phyloP scores from a whole-genome alignment of 2,797 vertebrate genomes.

The Tragopan temminckii region DNA sequence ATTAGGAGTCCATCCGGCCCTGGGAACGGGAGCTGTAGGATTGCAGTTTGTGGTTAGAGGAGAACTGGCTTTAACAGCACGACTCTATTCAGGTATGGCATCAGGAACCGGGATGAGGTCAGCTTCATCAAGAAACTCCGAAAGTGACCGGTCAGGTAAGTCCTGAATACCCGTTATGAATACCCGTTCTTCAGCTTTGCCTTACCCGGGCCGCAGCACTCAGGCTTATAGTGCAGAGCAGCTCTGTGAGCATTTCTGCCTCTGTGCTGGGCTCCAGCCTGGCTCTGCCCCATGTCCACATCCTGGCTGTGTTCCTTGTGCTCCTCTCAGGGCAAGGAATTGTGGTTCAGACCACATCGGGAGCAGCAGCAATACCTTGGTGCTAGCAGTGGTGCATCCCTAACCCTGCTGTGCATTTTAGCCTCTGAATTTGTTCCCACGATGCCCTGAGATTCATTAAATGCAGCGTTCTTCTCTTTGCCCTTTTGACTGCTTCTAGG shows the following conservation, averaged over 20 bases:
- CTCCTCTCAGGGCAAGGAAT: background rate
- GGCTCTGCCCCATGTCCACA: background rate
- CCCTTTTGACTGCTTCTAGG: background rate
- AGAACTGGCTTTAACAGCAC: background rate
- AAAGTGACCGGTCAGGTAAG: conserved; percentile 50
- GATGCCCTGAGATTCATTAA: background rate
- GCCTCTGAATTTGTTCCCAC: background rate
- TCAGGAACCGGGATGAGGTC: conserved; percentile 96
- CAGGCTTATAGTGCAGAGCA: background rate
- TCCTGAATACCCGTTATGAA: background rate
- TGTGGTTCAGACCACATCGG: accelerated
- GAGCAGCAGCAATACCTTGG: background rate
- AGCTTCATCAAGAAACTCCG: conserved; percentile 92
- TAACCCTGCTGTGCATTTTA: background rate
- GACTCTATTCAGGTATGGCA: conserved; percentile 87
- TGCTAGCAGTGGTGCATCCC: background rate
- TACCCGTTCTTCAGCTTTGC: background rate
- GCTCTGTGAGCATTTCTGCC: background rate
- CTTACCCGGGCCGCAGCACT: accelerated
- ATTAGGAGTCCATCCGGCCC: background rate
- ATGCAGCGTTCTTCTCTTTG: background rate
- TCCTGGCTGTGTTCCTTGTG: background rate
- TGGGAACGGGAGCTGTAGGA: background rate
- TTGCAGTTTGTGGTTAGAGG: background rate
- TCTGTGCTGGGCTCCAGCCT: accelerated